Conservation (phyloP, 1,140 invertebrate genomes). For the Drosophila biarmipes region DNA sequence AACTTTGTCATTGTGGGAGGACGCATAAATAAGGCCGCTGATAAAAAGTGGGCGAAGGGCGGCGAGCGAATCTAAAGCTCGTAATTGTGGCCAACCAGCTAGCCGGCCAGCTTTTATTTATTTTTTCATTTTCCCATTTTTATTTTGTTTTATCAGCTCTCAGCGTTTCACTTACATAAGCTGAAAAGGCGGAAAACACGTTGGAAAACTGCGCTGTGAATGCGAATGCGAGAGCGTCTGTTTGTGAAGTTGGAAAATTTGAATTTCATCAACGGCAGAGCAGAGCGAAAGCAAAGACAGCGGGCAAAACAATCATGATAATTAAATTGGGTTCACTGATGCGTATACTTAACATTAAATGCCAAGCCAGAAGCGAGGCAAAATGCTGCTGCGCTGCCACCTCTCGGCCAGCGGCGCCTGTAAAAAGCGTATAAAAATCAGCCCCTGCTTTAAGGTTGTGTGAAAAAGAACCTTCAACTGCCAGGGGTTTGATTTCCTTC, state of each 20-base stretch:
- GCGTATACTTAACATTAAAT: constrained; percentile 81
- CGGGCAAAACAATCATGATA: constrained; percentile 79
- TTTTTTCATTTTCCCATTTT: constrained; percentile 2
- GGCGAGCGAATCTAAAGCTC: constrained; percentile 65
- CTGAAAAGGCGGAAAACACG: constrained; percentile 42
- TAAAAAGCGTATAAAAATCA: constrained; percentile 19
- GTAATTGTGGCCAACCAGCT: constrained; percentile 56
- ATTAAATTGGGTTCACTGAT: constrained; percentile 83
- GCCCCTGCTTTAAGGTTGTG: constrained; percentile 56
- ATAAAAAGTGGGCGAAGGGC: constrained; percentile 81
- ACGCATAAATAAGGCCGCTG: constrained; percentile 76
- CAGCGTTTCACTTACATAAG: constrained; percentile 64
- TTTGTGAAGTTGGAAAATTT: constrained; percentile 76
- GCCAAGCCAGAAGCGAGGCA: constrained; percentile 51
- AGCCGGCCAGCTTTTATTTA: constrained; percentile 21
- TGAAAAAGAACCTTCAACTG: constrained; percentile 74
- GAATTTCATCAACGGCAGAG: constrained; percentile 54
- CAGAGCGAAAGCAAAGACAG: constrained; percentile 52
- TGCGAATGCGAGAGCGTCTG: constrained; percentile 30
- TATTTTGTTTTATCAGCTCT: constrained; percentile 66
- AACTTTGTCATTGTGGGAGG: constrained; percentile 57
- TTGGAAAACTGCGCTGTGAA: constrained; percentile 49
- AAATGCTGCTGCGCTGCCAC: constrained; percentile 16
- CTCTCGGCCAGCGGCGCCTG: constrained; percentile 6
- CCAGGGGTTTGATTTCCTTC: constrained; percentile 24